These are phyloP conservation scores for Tachuris rubrigastra DNA, from an alignment of 2,113 vertebrate genomes.

Conservation along the genomic window DNA sequence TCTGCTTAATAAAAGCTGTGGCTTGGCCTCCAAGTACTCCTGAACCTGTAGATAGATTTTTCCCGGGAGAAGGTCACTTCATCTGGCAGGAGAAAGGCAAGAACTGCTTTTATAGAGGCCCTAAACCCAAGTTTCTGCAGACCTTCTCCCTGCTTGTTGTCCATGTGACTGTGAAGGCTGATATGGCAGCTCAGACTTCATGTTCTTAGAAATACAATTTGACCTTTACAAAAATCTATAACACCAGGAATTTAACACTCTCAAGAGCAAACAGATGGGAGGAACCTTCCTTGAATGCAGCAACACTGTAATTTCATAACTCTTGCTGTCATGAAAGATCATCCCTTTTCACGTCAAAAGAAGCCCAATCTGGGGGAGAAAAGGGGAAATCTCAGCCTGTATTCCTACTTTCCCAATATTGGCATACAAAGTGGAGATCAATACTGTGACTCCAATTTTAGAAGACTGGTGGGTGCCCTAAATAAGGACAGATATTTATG, in stretches of 20 bases:
- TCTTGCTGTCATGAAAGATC: background rate
- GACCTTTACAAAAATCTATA: background rate
- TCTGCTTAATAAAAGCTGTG: background rate
- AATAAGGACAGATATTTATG: background rate
- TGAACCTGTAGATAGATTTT: background rate
- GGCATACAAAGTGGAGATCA: background rate
- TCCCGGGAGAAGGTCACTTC: background rate
- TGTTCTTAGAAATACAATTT: background rate
- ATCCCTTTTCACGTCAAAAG: background rate
- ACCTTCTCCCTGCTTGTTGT: background rate
- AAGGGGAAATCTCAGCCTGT: slow-evolving; percentile 30
- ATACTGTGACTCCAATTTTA: background rate
- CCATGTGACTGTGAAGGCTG: background rate
- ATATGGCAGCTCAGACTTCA: background rate
- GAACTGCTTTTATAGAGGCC: background rate
- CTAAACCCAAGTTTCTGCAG: background rate
- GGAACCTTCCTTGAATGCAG: background rate
- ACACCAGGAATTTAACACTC: slow-evolving; percentile 24
- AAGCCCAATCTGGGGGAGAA: background rate
- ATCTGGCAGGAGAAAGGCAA: background rate
- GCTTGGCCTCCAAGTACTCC: background rate
- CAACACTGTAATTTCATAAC: background rate
- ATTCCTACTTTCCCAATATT: background rate
- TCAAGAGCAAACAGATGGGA: background rate
- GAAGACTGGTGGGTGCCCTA: background rate